Conservation (phyloP, 2,888 invertebrate genomes). For the Protodeltote pygarga region DNA sequence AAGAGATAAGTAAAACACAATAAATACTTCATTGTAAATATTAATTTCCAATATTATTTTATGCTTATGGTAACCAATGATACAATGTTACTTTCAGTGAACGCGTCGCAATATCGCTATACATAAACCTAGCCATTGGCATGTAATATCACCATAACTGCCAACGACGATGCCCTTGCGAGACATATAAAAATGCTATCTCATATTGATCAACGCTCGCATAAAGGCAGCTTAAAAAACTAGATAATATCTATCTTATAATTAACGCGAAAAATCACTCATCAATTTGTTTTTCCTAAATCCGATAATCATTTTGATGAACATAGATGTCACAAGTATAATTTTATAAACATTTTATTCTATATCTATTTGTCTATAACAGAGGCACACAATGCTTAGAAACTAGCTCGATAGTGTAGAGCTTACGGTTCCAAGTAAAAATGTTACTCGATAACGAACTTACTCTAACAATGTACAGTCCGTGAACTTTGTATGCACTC, state of each 20-base stretch:
- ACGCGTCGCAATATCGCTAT: constrained; percentile 69
- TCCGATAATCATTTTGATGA: constrained; percentile 52
- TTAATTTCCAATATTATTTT: constrained; percentile 85
- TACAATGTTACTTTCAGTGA: constrained; percentile 74
- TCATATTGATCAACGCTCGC: constrained; percentile 62
- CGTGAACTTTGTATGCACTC: constrained; percentile 48
- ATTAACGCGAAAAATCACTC: constrained; percentile 50
- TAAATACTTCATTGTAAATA: constrained; percentile 78
- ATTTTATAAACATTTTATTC: constrained; percentile 59
- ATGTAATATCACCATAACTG: constrained; percentile 76
- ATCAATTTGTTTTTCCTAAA: constrained; percentile 46
- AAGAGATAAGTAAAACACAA: constrained; percentile 48
- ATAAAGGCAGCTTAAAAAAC: constrained; percentile 75
- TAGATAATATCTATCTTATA: constrained; percentile 70
- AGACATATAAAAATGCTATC: constrained; percentile 57
- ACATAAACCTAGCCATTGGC: constrained; percentile 76
- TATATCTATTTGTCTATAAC: constrained; percentile 77
- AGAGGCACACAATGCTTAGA: constrained; percentile 85
- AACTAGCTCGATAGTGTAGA: constrained; percentile 62
- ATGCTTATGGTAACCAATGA: constrained; percentile 87
- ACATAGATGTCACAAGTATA: constrained; percentile 56
- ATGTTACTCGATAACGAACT: constrained; percentile 60
- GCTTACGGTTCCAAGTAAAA: constrained; percentile 61
- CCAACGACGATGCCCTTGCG: constrained; percentile 71
- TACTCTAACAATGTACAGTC: constrained; percentile 61